These are phyloP conservation scores for Percina caprodes DNA, from an alignment of 2,113 vertebrate genomes.

Conservation along the genomic window DNA sequence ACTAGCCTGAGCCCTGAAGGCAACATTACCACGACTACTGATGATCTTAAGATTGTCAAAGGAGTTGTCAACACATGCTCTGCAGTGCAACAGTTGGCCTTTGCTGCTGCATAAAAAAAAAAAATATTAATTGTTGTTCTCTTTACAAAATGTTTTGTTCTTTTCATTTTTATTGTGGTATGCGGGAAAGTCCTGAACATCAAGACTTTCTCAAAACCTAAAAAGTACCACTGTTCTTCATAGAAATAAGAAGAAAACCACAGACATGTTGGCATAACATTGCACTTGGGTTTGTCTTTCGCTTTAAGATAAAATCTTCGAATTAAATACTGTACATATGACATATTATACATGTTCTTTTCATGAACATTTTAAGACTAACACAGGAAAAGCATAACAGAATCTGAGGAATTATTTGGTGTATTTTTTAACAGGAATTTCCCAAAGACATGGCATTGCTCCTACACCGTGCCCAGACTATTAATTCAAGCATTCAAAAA, in stretches of 20 bases:
- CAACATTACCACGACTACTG: conserved; percentile 54
- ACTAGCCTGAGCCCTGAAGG: conserved; percentile 65
- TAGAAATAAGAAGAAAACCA: conserved; percentile 8
- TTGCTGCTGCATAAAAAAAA: not conserved
- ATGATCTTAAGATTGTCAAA: conserved; percentile 48
- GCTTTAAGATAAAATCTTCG: not conserved
- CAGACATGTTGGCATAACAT: conserved; percentile 25
- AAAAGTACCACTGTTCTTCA: conserved; percentile 10
- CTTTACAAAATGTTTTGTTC: conserved; percentile 13
- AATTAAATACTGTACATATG: conserved; percentile 7
- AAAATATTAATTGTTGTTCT: no score
- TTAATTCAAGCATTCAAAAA: not conserved
- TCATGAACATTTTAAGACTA: not conserved
- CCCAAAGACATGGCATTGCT: not conserved
- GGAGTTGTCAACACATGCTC: conserved; percentile 69
- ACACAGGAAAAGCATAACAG: not conserved
- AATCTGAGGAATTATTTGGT: conserved; percentile 15
- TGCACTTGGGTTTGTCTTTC: not conserved
- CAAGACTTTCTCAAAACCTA: conserved; percentile 18
- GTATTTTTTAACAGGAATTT: not conserved
- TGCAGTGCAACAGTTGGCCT: conserved; percentile 36
- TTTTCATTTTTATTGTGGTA: conserved; percentile 6
- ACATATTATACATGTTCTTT: not conserved
- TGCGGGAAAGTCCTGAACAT: conserved; percentile 56
- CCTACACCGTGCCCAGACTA: no score